Percentiles rank a stretch among this genome's conserved stretches.
Evolutionary conservation across 2,888 invertebrate species (phyloP).

Genomic region (Megalurothrips usitatus): DNA sequence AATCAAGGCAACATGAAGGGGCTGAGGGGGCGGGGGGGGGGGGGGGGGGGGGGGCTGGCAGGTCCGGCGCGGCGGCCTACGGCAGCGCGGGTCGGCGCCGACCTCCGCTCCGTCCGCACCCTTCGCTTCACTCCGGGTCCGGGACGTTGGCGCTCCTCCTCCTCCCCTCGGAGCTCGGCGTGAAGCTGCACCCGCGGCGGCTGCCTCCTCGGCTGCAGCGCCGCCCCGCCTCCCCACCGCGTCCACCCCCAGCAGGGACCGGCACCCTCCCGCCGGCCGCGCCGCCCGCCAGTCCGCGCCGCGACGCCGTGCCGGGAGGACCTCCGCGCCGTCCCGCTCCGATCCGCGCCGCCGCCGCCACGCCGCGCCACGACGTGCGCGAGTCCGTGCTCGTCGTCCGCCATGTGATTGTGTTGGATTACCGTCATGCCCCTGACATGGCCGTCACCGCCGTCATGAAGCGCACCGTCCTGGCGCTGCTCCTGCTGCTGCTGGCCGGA

Average conservation of each 20-base stretch:
- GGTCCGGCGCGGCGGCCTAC: background rate
- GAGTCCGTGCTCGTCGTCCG: background rate
- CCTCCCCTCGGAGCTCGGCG: no score
- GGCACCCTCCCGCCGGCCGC: no score
- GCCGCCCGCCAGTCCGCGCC: background rate
- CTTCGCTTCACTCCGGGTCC: no score
- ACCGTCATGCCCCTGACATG: constrained; percentile 2
- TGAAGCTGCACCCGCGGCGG: no score
- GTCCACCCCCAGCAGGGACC: no score
- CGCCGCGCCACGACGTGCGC: constrained; percentile 7
- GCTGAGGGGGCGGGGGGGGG: background rate
- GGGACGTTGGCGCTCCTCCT: no score
- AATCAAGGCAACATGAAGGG: constrained; percentile 26
- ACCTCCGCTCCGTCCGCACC: no score
- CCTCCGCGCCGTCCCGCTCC: background rate
- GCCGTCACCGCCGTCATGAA: background rate
- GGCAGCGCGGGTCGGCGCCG: background rate
- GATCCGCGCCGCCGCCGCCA: background rate
- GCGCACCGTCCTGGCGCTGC: background rate
- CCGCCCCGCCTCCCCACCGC: no score
- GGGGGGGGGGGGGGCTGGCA: background rate
- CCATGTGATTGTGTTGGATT: background rate
- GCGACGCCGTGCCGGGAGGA: background rate
- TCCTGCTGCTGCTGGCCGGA: constrained; percentile 3
- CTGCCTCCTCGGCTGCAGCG: no score